A percentile compares a stretch with the other conserved stretches of the same genome.
Evolutionary conservation across 2,888 invertebrate genomes (phyloP).

Genomic region (Drosophila dives): DNA sequence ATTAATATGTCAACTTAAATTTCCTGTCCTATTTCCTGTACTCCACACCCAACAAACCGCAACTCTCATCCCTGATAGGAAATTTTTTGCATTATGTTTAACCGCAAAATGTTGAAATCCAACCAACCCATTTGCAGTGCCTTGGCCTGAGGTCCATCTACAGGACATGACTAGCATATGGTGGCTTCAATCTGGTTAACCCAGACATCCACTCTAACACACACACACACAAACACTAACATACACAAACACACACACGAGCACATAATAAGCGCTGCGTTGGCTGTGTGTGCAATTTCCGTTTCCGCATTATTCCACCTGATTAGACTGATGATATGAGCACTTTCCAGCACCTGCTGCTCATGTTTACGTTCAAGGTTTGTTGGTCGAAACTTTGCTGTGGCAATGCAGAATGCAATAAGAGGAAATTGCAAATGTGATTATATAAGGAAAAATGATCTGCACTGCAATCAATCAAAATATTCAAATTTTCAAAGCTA

Average conservation of each 20-base stretch:
- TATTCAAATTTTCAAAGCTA: not conserved
- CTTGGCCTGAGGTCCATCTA: conserved; percentile 11
- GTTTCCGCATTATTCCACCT: conserved; percentile 76
- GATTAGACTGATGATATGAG: conserved; percentile 72
- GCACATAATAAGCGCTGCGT: conserved; percentile 5
- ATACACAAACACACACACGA: conserved; percentile 3
- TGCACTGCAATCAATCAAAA: not conserved
- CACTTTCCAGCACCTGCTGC: conserved; percentile 43
- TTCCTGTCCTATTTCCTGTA: conserved; percentile 16
- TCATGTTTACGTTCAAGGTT: conserved; percentile 13
- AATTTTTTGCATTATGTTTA: conserved; percentile 43
- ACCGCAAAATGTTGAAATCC: conserved; percentile 69
- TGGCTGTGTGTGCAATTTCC: conserved; percentile 65
- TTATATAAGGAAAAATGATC: not conserved
- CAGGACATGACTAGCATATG: conserved; percentile 38
- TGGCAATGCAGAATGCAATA: conserved; percentile 13
- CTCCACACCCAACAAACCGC: not conserved
- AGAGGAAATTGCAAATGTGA: not conserved
- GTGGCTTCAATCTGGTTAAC: conserved; percentile 54
- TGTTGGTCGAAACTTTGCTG: conserved; percentile 8
- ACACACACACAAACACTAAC: not conserved
- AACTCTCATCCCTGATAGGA: not conserved
- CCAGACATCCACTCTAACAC: conserved; percentile 15
- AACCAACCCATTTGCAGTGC: conserved; percentile 60
- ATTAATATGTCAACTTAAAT: conserved; percentile 59